Conservation (phyloP, 1,140 invertebrate species). For the Platyscapa corneri region DNA sequence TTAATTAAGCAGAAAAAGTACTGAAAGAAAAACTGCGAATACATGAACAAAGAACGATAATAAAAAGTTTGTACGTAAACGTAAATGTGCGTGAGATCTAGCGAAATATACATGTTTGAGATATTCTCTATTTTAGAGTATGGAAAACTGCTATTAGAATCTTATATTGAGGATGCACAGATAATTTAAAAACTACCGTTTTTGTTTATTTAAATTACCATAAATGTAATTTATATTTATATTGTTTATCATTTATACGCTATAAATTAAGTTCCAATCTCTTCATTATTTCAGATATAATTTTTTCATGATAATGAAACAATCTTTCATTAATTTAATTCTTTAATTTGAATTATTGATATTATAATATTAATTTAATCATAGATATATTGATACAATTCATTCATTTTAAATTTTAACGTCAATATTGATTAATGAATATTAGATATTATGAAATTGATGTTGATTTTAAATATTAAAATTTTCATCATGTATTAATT, state of each 20-base stretch:
- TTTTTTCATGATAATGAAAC: no score
- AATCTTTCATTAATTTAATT: no score
- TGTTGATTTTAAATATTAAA: no score
- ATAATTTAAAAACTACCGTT: neutral
- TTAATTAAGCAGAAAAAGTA: slow-evolving; percentile 38
- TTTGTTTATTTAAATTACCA: slow-evolving; percentile 11
- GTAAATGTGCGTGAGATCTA: neutral
- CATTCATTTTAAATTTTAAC: no score
- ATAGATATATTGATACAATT: no score
- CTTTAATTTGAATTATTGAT: no score
- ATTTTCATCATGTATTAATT: no score
- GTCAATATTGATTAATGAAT: no score
- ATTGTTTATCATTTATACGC: neutral
- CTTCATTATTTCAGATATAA: no score
- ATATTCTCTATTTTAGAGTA: neutral
- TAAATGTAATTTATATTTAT: neutral
- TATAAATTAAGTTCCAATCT: no score
- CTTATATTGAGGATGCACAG: slow-evolving; percentile 3
- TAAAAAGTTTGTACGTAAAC: neutral
- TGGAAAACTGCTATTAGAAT: neutral
- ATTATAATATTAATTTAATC: no score
- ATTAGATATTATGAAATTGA: no score
- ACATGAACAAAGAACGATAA: neutral
- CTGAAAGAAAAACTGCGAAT: neutral
- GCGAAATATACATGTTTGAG: slow-evolving; percentile 2